phyloP scores from a whole-genome alignment of 2,888 invertebrate species.

The Polymixis lichenea region DNA sequence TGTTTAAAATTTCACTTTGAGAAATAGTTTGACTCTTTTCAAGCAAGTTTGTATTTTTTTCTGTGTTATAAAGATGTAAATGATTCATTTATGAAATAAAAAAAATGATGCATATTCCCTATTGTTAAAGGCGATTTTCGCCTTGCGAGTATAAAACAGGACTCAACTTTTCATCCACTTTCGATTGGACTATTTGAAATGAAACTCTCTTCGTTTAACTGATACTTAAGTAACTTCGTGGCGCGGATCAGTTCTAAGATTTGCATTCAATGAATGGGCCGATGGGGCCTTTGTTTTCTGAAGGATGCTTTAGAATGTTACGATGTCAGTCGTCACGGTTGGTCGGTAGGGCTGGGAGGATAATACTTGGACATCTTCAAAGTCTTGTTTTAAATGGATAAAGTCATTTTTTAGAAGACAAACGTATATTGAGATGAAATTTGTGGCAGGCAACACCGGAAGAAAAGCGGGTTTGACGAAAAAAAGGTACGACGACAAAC shows the following conservation, averaged over 20 bases:
- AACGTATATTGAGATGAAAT: background rate
- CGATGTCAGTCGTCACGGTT: slow-evolving; percentile 33
- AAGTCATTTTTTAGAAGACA: background rate
- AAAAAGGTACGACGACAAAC: no score
- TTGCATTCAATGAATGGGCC: slow-evolving; percentile 60
- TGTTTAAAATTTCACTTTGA: no score
- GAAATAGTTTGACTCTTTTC: no score
- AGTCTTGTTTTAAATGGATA: background rate
- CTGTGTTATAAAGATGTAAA: no score
- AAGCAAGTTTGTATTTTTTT: no score
- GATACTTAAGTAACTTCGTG: slow-evolving; percentile 20
- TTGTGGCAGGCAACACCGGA: no score
- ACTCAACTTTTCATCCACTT: background rate
- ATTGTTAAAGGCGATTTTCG: no score
- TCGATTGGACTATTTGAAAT: background rate
- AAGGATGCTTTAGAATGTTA: slow-evolving; percentile 33
- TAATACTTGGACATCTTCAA: background rate
- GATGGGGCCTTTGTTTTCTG: slow-evolving; percentile 43
- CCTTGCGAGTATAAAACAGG: background rate
- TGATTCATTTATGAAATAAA: no score
- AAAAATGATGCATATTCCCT: no score
- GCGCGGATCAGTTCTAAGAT: slow-evolving; percentile 36
- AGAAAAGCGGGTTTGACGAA: background rate
- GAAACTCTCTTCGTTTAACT: background rate
- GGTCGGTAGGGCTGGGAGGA: slow-evolving; percentile 1